Percentiles rank a stretch among this genome's conserved stretches.
Conservation (phyloP, 2,888 invertebrate genomes). For the Steinernema carpocapsae region DNA sequence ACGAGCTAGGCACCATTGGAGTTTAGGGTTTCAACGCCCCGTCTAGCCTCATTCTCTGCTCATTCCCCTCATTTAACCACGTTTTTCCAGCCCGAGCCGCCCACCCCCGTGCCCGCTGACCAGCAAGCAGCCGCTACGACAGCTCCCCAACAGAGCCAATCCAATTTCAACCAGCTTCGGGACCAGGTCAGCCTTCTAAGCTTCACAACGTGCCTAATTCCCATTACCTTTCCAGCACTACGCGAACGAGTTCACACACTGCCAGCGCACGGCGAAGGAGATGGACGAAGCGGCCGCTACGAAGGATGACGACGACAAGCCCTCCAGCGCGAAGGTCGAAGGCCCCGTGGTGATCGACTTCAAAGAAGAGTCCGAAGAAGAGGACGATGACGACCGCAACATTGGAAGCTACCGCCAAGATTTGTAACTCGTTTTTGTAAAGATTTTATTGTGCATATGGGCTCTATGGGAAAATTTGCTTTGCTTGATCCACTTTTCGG, state of each 20-base stretch:
- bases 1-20: too few relatives aligned
- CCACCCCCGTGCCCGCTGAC: slow-evolving; percentile 42
- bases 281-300: slow-evolving; percentile 20
- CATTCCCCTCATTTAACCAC: too few relatives aligned
- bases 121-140: background rate
- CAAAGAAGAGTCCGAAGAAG: slow-evolving; percentile 18
- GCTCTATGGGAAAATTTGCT: background rate
- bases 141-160: background rate
- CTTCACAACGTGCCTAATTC: background rate
- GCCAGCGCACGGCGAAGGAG: slow-evolving; percentile 24
- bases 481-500: slow-evolving; percentile 9
- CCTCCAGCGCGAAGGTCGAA: background rate
- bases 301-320: background rate
- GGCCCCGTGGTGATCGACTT: slow-evolving; percentile 31
- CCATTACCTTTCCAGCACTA: slow-evolving; percentile 33
- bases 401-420: slow-evolving; percentile 28
- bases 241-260: slow-evolving; percentile 24
- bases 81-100: slow-evolving; percentile 47
- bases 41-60: too few relatives aligned
- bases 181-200: background rate
- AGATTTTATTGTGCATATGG: background rate
- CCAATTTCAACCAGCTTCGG: slow-evolving; percentile 23
- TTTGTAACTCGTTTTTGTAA: background rate
- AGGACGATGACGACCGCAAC: slow-evolving; percentile 27
- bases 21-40: too few relatives aligned